Base-by-base conservation (phyloP, 2,113 vertebrate genomes). In the Odocoileus hemionus region DNA sequence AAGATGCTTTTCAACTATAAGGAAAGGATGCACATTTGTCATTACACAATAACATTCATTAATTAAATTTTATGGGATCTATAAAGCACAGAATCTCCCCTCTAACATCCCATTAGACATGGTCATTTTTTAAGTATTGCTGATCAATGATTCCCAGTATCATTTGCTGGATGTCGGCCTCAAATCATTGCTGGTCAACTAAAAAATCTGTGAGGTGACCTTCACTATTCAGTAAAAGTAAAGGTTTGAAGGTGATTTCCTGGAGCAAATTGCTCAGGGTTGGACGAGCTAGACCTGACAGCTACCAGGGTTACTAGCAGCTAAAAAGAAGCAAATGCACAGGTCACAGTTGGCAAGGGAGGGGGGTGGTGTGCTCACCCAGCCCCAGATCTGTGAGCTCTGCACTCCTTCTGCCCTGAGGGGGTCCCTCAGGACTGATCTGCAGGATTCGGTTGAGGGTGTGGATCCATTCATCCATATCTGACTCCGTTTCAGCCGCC, bases 391-490 rank as follows among this genome's bases (percentile, higher is more conserved):
- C 99, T 0, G 99, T 99, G 95, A 99, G 99, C 98, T 99, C 99
- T 61, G 99, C 52, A 26, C 99, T 99, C 98, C 99, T 99, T 95
- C 99, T 99, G 80, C 99, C 99, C 86, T 99, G 99, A 83, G 98
- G 95, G 0, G 99, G 97, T 52, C 99, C 99, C 90, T 99, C 99
- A 0, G 99, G 99, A 97, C 99, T 99, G 99, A 99, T 99, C 98
- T 99, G 99, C 88, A 99, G 98, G 98, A 99, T 99, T 97, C 99
- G 99, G 96, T 99, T 99, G 97, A 99, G 99, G 26, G 99, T 99
- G 96, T 98, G 99, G 97, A 99, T 99, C 99, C 99, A 99, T 23
- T 99, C 99, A 50, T 99, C 99, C 99, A 99, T 99, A 98, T 99
- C 99, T 85, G 99, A 99, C 98, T 99, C 99, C 0, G 99, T 99